A percentile compares a stretch with the other conserved stretches of the same genome.
Conservation (phyloP, 2,113 vertebrate genomes). For the Camelus dromedarius region DNA sequence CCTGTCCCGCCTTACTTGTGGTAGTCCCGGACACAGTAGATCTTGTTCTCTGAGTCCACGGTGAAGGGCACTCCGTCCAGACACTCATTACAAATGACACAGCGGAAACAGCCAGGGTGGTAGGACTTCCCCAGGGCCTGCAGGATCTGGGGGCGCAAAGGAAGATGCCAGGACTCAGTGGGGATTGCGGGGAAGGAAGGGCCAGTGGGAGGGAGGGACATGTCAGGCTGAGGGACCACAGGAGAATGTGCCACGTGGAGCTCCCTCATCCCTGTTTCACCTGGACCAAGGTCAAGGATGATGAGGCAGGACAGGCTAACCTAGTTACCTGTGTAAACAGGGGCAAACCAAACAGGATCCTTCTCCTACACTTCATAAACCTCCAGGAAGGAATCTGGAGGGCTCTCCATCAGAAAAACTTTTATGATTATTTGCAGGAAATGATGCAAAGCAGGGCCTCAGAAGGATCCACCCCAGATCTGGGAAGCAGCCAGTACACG, state of each 20-base stretch:
- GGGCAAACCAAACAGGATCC: background rate
- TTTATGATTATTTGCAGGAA: background rate
- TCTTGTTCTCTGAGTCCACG: constrained; percentile 97
- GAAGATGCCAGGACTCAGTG: background rate
- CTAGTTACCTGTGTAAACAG: background rate
- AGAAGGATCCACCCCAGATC: background rate
- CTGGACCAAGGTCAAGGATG: background rate
- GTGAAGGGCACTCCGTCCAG: constrained; percentile 98
- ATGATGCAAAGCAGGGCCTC: background rate
- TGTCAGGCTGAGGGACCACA: fast-evolving
- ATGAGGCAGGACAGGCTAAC: background rate
- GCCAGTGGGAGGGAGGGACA: background rate
- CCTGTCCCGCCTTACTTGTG: constrained; percentile 91
- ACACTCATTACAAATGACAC: constrained; percentile 96
- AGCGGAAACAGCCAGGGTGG: constrained; percentile 98
- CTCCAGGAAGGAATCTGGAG: background rate
- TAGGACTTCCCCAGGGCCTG: constrained; percentile 98
- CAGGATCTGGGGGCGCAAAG: constrained; percentile 90
- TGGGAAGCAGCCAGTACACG: background rate
- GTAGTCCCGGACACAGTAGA: constrained; percentile 98
- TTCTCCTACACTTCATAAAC: background rate
- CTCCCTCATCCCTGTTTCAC: too few relatives aligned
- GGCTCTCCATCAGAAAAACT: background rate
- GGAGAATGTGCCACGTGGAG: fast-evolving
- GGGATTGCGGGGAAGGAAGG: background rate